Evolutionary conservation across 1,140 invertebrate species (phyloP).

Genomic region (Penaeus chinensis): DNA sequence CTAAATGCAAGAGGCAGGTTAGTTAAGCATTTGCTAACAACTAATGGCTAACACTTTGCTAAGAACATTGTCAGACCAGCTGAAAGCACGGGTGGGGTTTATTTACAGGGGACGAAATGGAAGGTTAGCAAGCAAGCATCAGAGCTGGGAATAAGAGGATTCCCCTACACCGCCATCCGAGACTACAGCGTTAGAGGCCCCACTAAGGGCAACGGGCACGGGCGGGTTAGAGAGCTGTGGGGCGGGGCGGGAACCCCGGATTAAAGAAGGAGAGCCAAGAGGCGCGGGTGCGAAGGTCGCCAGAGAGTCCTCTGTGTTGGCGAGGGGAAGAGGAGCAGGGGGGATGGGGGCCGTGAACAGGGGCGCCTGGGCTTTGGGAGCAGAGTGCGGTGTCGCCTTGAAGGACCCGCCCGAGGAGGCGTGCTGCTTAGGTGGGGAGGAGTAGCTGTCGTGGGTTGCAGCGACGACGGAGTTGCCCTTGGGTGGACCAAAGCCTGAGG

Average conservation of each 20-base stretch:
- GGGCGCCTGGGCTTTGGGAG: background rate
- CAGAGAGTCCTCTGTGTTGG: background rate
- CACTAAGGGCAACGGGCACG: conserved; percentile 5
- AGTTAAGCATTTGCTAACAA: conserved; percentile 8
- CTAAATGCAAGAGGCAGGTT: conserved; percentile 13
- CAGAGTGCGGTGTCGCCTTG: background rate
- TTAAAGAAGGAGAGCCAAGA: background rate
- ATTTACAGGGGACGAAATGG: too few relatives aligned
- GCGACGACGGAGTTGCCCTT: background rate
- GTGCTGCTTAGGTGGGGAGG: background rate
- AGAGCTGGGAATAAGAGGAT: too few relatives aligned
- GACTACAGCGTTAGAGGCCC: background rate
- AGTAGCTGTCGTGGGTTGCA: background rate
- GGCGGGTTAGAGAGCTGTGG: background rate
- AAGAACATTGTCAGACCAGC: too few relatives aligned
- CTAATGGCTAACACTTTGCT: too few relatives aligned
- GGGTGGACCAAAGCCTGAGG: conserved; percentile 21
- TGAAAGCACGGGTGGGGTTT: too few relatives aligned
- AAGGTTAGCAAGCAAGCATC: too few relatives aligned
- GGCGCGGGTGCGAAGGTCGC: conserved; percentile 33
- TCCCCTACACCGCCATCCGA: too few relatives aligned
- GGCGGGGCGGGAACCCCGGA: conserved; percentile 1
- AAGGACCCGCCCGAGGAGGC: background rate
- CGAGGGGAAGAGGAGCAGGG: conserved; percentile 15
- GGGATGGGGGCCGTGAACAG: background rate